Conservation (phyloP, 2,113 vertebrate genomes). For the Passer domesticus region DNA sequence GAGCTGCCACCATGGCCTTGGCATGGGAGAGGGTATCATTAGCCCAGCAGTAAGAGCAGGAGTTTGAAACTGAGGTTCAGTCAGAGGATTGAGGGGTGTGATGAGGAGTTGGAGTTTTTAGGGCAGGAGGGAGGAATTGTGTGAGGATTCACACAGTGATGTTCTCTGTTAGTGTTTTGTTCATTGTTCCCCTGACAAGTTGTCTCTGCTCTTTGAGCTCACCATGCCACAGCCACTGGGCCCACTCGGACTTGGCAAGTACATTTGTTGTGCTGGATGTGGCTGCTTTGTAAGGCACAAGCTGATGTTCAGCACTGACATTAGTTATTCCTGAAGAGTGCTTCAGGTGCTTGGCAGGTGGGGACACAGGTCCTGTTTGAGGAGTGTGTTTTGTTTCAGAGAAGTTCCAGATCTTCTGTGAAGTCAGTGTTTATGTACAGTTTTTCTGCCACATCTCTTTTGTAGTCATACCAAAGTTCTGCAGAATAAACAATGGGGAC, state of each 20-base stretch:
- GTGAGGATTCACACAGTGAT: background rate
- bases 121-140: background rate
- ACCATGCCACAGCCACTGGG: background rate
- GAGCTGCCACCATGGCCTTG: too few relatives aligned
- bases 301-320: background rate
- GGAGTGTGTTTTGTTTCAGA: background rate
- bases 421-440: background rate
- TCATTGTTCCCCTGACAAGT: background rate
- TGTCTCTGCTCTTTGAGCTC: background rate
- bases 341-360: background rate
- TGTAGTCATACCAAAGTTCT: constrained; percentile 80
- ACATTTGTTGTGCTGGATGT: accelerated
- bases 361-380: background rate
- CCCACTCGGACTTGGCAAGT: background rate
- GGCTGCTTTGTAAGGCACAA: background rate
- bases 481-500: constrained; percentile 85
- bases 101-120: background rate
- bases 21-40: too few relatives aligned
- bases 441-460: background rate
- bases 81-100: background rate
- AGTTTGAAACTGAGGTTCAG: background rate
- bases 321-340: background rate
- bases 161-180: background rate
- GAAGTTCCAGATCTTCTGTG: background rate
- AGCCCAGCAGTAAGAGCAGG: too few relatives aligned